Percentiles rank a stretch among this genome's conserved stretches.
Evolutionary conservation across 2,888 invertebrate genomes (phyloP).

Genomic region (Liposcelis brunnea): DNA sequence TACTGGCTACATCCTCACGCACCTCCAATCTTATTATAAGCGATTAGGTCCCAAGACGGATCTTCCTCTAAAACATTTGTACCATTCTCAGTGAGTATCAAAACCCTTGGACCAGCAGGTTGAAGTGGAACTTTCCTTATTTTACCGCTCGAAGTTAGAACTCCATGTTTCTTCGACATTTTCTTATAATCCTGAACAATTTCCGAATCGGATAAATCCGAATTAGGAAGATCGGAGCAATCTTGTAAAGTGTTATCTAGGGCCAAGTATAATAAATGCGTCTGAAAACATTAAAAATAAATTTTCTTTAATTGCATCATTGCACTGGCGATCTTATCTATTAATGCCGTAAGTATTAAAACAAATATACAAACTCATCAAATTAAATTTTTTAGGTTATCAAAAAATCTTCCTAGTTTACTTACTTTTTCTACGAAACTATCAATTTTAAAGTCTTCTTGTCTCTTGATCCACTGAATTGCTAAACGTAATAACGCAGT

Average conservation of each 20-base stretch:
- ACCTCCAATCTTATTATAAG: constrained; percentile 36
- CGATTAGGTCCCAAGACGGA: constrained; percentile 44
- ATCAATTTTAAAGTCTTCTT: constrained; percentile 26
- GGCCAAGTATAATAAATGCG: constrained; percentile 58
- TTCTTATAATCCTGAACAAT: constrained; percentile 61
- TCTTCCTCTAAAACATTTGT: constrained; percentile 27
- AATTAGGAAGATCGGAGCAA: constrained; percentile 53
- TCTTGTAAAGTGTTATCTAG: constrained; percentile 59
- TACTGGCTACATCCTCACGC: too few species aligned
- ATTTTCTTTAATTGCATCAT: too few species aligned
- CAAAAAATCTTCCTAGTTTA: too few species aligned
- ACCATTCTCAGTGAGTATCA: constrained; percentile 35
- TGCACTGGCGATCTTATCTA: too few species aligned
- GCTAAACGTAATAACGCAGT: constrained; percentile 43
- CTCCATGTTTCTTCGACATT: constrained; percentile 22
- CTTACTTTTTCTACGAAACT: constrained; percentile 36
- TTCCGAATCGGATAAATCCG: constrained; percentile 49
- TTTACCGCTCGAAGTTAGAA: background rate
- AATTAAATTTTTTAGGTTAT: too few species aligned
- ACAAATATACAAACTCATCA: background rate
- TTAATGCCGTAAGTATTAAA: background rate
- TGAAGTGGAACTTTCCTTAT: constrained; percentile 31
- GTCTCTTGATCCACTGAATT: constrained; percentile 40
- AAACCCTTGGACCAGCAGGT: constrained; percentile 41
- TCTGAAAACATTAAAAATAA: constrained; percentile 22